Conservation (phyloP, 2,113 vertebrate genomes). For the Labeo catla region DNA sequence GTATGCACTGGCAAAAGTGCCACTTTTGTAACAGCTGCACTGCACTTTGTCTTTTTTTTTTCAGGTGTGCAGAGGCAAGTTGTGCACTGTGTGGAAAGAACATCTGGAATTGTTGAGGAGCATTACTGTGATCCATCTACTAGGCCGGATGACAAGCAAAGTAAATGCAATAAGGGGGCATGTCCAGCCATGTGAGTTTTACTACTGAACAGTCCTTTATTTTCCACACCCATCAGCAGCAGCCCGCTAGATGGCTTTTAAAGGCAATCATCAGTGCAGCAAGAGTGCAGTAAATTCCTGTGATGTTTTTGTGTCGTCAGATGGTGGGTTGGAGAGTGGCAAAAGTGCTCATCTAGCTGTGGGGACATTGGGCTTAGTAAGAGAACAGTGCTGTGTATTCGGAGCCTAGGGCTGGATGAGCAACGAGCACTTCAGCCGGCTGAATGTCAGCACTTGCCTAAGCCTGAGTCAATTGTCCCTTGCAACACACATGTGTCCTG, state of each 20-base stretch:
- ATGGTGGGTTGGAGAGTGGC: constrained; percentile 94
- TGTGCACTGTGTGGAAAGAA: constrained; percentile 84
- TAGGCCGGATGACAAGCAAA: constrained; percentile 82
- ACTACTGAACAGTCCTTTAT: background rate
- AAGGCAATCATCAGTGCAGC: background rate
- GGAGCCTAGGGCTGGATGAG: constrained; percentile 83
- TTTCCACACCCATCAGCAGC: background rate
- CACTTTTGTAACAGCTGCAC: background rate
- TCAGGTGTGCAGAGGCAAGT: constrained; percentile 87
- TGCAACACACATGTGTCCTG: constrained; percentile 83
- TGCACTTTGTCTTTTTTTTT: constrained; percentile 27
- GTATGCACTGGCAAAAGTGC: background rate
- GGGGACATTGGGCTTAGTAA: constrained; percentile 76
- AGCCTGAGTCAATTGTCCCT: constrained; percentile 69
- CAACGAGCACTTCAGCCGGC: constrained; percentile 79
- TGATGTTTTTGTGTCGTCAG: constrained; percentile 67
- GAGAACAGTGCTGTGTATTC: constrained; percentile 87
- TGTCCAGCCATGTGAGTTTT: constrained; percentile 85
- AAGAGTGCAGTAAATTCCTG: background rate
- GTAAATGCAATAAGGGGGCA: constrained; percentile 82
- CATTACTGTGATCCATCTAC: constrained; percentile 79
- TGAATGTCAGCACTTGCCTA: constrained; percentile 79
- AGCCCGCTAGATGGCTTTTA: background rate
- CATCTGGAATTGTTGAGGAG: constrained; percentile 83
- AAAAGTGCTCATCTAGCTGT: constrained; percentile 84